A percentile compares a stretch with the other conserved stretches of the same genome.
Evolutionary conservation across 2,888 invertebrate species (phyloP).

Genomic region (Pelosia muscerda): DNA sequence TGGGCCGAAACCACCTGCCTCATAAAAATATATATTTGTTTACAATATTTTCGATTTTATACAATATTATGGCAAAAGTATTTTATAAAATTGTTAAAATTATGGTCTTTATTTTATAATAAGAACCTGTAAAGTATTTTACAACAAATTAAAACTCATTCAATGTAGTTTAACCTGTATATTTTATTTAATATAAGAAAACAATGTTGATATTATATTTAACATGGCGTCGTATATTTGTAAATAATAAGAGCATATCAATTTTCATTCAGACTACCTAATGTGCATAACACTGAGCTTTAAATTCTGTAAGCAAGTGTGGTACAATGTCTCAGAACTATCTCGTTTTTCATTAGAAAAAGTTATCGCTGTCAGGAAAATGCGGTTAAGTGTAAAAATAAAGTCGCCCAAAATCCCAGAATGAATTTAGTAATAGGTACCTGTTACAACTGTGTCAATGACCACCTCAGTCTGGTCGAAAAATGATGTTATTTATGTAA

Average conservation of each 20-base stretch:
- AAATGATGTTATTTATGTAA: not conserved
- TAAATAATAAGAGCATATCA: not conserved
- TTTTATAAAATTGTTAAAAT: conserved; percentile 28
- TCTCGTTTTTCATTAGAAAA: not conserved
- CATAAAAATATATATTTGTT: conserved; percentile 21
- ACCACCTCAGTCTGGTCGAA: not conserved
- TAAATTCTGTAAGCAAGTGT: not conserved
- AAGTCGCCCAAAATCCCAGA: not conserved
- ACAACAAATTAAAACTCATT: conserved; percentile 20
- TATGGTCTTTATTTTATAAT: conserved; percentile 28
- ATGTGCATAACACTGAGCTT: not conserved
- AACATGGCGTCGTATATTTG: not conserved
- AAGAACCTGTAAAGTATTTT: conserved; percentile 13
- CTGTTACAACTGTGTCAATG: too few species aligned
- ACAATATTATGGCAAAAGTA: conserved; percentile 28
- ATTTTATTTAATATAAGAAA: not conserved
- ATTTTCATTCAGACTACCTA: not conserved
- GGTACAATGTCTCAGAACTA: not conserved
- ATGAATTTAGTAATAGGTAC: not conserved
- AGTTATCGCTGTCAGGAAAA: not conserved
- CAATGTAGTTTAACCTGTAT: not conserved
- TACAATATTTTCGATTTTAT: not conserved
- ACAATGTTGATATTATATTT: not conserved
- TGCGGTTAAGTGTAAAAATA: not conserved
- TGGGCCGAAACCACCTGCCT: conserved; percentile 75